Evolutionary conservation across 2,888 invertebrate genomes (phyloP).

Genomic region (Ormyrus thymus): DNA sequence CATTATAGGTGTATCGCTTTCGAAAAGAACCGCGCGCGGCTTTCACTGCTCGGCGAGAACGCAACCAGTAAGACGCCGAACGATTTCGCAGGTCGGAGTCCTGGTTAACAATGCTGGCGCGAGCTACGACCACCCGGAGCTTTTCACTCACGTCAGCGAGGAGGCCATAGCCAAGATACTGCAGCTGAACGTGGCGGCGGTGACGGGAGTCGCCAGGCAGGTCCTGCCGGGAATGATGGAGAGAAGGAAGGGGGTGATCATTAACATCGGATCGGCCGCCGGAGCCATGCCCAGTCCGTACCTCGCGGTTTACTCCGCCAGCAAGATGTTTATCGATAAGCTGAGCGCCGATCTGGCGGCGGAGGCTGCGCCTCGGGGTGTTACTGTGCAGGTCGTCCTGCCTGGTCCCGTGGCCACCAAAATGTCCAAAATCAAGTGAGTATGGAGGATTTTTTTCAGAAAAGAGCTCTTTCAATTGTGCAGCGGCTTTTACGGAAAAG

Average conservation of each 20-base stretch:
- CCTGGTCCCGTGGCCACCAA: conserved; percentile 95
- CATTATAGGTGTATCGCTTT: neutral
- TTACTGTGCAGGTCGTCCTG: conserved; percentile 86
- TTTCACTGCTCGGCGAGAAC: too few relatives aligned
- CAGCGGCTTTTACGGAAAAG: too few relatives aligned
- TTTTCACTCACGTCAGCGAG: conserved; percentile 72
- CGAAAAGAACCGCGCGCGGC: neutral
- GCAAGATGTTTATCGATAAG: conserved; percentile 92
- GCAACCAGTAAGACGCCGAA: too few relatives aligned
- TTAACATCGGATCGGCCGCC: conserved; percentile 92
- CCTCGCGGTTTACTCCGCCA: conserved; percentile 89
- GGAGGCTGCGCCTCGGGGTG: conserved; percentile 84
- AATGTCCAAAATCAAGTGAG: conserved; percentile 85
- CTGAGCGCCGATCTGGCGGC: conserved; percentile 85
- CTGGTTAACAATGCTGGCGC: conserved; percentile 83
- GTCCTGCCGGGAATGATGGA: conserved; percentile 91
- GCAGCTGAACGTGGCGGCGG: conserved; percentile 77
- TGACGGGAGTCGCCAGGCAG: conserved; percentile 79
- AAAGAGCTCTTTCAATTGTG: too few relatives aligned
- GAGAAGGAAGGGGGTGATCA: conserved; percentile 87
- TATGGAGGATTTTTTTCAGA: conserved; percentile 11
- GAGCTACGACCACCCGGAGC: conserved; percentile 80
- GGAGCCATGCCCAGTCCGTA: conserved; percentile 88
- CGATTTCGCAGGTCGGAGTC: conserved; percentile 66
- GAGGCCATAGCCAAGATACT: conserved; percentile 69